Evolutionary conservation across 2,888 invertebrate species (phyloP), one percentile per base, ranked within the genome.

Genomic region (Brachyopa scutellaris): DNA sequence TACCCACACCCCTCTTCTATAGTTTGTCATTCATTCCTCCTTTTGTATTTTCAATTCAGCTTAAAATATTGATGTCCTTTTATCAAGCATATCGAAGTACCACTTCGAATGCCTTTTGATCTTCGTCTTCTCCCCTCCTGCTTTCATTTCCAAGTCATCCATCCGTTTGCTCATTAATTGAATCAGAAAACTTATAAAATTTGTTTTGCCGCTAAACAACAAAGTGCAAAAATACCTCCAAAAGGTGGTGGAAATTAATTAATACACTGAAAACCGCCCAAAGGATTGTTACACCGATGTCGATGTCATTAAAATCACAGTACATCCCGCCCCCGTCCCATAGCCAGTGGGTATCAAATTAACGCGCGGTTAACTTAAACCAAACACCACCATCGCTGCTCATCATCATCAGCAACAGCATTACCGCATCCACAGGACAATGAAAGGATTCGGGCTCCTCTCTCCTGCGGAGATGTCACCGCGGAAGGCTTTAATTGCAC

Each of bases 401-500:
- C 49, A 62, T 67, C 80, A 55, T 61, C 61, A 53, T 67, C 49
- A 61, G 31, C 49, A 51, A 36, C 55, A 62, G 19, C 53, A 61
- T 17, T 51, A 51, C 19, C 55, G 5, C 13, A 40, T 26, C 26
- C 49, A 40, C 29, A 70, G 62, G 61, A 55, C 59, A 78, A 53
- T 72, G 70, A 72, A 64, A 78, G 59, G 78, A 72, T 72, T 72
- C 42, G 47, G 9, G 42, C 15, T 19, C 53, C 15, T n/a, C 40
- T 59, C 55, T 53, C 61, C 79, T 62, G 26, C 13, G 80, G 84
- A 73, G 67, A 77, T 83, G 84, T 83, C 85, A 84, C 84, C 70
- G 70, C 70, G 66, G 66, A 64, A 76, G 85, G 87, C 87, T 90
- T 89, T 90, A 90, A 90, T 90, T 90, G 89, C 88, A 90, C 88